Percentiles rank a stretch among this genome's conserved stretches.
phyloP scores from a whole-genome alignment of 2,113 vertebrate species.

The Mionectes macconnelli region DNA sequence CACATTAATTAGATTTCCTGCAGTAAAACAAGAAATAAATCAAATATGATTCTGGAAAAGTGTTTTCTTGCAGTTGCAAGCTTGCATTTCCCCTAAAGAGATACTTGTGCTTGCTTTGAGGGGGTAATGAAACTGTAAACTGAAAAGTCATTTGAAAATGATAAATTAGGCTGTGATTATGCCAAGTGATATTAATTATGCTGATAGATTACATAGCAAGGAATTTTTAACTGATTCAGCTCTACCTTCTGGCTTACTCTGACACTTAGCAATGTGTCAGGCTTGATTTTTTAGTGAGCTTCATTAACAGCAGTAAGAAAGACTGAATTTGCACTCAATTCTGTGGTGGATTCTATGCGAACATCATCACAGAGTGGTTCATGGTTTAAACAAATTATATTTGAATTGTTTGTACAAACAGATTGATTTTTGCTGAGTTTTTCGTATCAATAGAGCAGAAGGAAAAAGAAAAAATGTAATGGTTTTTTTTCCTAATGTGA shows the following conservation, averaged over 20 bases:
- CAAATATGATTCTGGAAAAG: conserved; percentile 6
- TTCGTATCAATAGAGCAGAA: neutral
- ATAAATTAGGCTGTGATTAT: conserved; percentile 42
- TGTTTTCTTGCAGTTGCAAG: neutral
- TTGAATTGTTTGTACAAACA: neutral
- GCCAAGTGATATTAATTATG: conserved; percentile 60
- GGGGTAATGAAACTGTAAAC: conserved; percentile 25
- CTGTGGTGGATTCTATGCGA: neutral
- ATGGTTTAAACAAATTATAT: neutral
- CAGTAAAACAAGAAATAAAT: conserved; percentile 50
- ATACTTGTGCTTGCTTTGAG: conserved; percentile 34
- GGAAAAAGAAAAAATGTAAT: neutral
- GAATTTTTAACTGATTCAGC: conserved; percentile 8
- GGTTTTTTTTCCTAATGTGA: neutral
- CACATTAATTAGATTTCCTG: conserved; percentile 56
- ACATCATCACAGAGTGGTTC: neutral
- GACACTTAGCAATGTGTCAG: neutral
- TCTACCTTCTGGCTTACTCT: neutral
- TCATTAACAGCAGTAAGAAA: neutral
- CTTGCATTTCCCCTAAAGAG: conserved; percentile 46
- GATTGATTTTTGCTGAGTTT: neutral
- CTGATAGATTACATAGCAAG: conserved; percentile 11
- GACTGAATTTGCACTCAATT: neutral
- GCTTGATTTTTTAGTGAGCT: neutral
- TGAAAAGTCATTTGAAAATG: conserved; percentile 26